A percentile compares a stretch with the other conserved stretches of the same genome.
phyloP scores from a whole-genome alignment of 2,113 vertebrate genomes.

The Charina bottae region DNA sequence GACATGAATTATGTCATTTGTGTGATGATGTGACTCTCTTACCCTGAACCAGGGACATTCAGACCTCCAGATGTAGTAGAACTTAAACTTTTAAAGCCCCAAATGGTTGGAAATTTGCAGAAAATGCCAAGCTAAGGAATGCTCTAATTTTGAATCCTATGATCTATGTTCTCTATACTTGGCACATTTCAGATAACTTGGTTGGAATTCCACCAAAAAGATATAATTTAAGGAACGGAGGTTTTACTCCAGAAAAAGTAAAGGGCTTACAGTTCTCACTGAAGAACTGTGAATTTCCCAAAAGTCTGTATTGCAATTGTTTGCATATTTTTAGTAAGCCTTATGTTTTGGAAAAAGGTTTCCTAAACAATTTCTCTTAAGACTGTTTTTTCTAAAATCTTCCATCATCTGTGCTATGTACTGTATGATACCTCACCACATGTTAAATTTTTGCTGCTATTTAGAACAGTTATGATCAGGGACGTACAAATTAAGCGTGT shows the following conservation, averaged over 20 bases:
- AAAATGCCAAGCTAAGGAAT: neutral
- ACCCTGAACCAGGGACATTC: neutral
- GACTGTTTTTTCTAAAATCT: neutral
- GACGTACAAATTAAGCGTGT: neutral
- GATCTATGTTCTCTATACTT: neutral
- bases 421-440: too few species aligned
- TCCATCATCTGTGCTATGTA: neutral
- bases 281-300: neutral
- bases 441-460: neutral
- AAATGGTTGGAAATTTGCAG: neutral
- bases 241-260: neutral
- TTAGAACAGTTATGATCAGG: neutral
- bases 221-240: neutral
- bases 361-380: too few species aligned
- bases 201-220: neutral
- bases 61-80: neutral
- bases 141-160: neutral
- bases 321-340: neutral
- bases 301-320: neutral
- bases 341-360: neutral
- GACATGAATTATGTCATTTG: neutral
- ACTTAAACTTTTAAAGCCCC: neutral
- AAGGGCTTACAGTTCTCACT: neutral
- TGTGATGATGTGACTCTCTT: neutral
- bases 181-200: neutral